Base-by-base conservation (phyloP, 2,797 vertebrate genomes). In the Alauda arvensis region DNA sequence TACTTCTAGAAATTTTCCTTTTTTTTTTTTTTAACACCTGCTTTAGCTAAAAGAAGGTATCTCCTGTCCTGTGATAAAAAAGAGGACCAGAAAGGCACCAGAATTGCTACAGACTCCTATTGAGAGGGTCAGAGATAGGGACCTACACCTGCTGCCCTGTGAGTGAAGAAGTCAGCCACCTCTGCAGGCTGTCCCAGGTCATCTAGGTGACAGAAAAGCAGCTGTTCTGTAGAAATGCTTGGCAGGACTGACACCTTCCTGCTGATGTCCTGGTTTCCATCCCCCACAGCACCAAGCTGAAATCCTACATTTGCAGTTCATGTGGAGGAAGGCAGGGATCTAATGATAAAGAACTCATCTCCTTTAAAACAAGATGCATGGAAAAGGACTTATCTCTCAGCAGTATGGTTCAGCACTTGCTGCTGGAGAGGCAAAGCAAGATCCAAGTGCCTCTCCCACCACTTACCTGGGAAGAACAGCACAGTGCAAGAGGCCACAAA, bases 331-430 rank as follows among this genome's bases (percentile, higher is more conserved):
- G 56, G 24, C 19, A 59, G 45, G 14, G 28, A 51, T 17, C 25
- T 37, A 74, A 34, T 0, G 1, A 46, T 23, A 60, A 65, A 52
- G 20, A 82, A 65, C 6, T 46, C 26, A 6, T 13, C 23, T 74
- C 28, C 20, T 79, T 81, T 57, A 72, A 85, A 76, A 57, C 53
- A 63, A 0, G 72, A 19, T 0, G 0, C 1, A 3, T 15, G 29
- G 51, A 52, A 55, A 67, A 74, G 62, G 34, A 37, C 23, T 34
- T 10, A 16, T 3, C 14, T 59, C 57, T 49, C n/a, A 59, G 46
- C 26, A 56, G 26, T 17, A n/a, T 10, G 19, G 53, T 8, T 72
- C 70, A 61, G 26, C 3, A 9, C 0, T 0, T 40, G 77, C 40
- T 77, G 77, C 40, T 52, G 31, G 48, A 67, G 18, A 52, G 49